Conservation (phyloP, 2,888 invertebrate genomes). For the Heliconius sara region DNA sequence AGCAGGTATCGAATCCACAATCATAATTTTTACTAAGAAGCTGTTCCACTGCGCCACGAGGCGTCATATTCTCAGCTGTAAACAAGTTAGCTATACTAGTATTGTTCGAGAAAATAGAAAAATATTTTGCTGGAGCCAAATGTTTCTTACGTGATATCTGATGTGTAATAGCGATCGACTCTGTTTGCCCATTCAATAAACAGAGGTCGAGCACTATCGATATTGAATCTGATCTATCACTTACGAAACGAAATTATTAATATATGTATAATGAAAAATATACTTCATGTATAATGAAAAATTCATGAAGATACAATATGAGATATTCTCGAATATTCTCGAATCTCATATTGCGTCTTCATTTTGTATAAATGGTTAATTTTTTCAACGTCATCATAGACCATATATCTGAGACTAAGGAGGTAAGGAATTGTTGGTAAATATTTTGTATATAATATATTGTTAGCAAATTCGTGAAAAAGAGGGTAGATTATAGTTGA, state of each 20-base stretch:
- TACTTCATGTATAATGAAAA: too few relatives aligned
- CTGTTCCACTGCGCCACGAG: background rate
- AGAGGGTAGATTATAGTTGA: too few relatives aligned
- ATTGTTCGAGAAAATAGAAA: slow-evolving; percentile 17
- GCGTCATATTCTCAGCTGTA: background rate
- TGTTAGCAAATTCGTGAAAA: too few relatives aligned
- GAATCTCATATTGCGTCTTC: too few relatives aligned
- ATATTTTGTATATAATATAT: too few relatives aligned
- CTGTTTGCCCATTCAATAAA: slow-evolving; percentile 38
- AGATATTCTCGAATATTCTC: too few relatives aligned
- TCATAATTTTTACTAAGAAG: background rate
- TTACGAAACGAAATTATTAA: background rate
- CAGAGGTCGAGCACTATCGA: slow-evolving; percentile 30
- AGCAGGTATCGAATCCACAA: background rate
- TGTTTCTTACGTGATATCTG: slow-evolving; percentile 33
- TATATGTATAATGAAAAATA: background rate
- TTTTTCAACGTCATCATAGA: too few relatives aligned
- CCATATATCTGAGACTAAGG: too few relatives aligned
- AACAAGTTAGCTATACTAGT: slow-evolving; percentile 1
- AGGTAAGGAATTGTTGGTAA: too few relatives aligned
- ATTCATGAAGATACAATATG: too few relatives aligned
- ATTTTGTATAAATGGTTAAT: too few relatives aligned
- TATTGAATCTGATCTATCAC: slow-evolving; percentile 41
- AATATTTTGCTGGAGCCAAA: slow-evolving; percentile 18
- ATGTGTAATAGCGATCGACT: slow-evolving; percentile 32